A percentile compares a stretch with the other conserved stretches of the same genome.
Conservation (phyloP, 2,113 vertebrate genomes). For the Lepisosteus osseus region DNA sequence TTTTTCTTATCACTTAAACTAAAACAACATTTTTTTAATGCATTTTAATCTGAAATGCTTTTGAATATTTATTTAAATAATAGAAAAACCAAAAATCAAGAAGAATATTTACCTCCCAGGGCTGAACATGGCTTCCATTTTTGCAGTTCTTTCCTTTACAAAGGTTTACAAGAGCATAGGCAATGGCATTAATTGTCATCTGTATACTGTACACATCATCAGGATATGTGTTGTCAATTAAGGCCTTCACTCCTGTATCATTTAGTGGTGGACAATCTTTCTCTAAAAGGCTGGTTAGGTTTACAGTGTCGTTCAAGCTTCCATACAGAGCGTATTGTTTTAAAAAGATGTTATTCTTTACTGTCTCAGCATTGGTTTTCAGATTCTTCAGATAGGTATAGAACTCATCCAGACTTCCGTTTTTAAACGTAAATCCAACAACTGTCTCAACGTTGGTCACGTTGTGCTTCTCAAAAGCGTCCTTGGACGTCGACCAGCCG, state of each 20-base stretch:
- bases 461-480: conserved; percentile 55
- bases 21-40: background rate
- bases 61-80: background rate
- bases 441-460: conserved; percentile 71
- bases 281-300: background rate
- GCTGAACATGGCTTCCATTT: conserved; percentile 58
- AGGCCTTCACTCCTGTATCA: background rate
- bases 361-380: conserved; percentile 22
- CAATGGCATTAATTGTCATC: conserved; percentile 72
- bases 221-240: conserved; percentile 26
- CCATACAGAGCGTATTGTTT: conserved; percentile 54
- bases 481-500: conserved; percentile 72
- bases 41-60: background rate
- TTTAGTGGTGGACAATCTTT: conserved; percentile 1
- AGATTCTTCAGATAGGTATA: conserved; percentile 66
- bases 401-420: conserved; percentile 63
- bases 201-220: conserved; percentile 67
- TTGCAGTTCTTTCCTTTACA: conserved; percentile 67
- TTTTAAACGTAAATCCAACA: conserved; percentile 81
- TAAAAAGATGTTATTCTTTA: conserved; percentile 60
- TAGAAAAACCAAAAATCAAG: background rate
- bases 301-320: conserved; percentile 23
- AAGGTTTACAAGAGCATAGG: conserved; percentile 63
- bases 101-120: conserved; percentile 74
- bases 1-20: too few species aligned